phyloP scores from a whole-genome alignment of 1,140 invertebrate species.

The Pseudomyrmex cubaensis region DNA sequence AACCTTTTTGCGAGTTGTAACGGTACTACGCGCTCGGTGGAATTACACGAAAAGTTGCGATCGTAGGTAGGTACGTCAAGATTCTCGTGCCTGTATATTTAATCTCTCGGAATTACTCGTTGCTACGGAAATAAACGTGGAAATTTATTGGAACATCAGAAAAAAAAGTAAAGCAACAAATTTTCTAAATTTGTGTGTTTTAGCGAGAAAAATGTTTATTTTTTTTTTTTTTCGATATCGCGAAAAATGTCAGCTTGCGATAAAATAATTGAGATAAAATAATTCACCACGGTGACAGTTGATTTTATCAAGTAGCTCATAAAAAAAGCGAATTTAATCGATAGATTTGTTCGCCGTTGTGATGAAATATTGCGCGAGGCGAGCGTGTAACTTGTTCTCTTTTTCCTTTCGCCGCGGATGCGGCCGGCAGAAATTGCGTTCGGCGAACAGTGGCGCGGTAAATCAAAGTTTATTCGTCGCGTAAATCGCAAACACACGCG shows the following conservation, averaged over 20 bases:
- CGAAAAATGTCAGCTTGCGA: neutral
- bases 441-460: slow-evolving; percentile 24
- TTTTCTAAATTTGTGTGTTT: neutral
- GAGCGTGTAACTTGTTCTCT: neutral
- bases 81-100: slow-evolving; percentile 45
- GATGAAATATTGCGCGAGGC: neutral
- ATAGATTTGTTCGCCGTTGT: slow-evolving; percentile 16
- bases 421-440: slow-evolving; percentile 24
- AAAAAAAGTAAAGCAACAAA: neutral
- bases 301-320: slow-evolving; percentile 19
- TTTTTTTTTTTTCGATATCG: too few relatives aligned
- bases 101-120: slow-evolving; percentile 23
- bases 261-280: neutral
- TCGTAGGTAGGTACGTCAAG: neutral
- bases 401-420: slow-evolving; percentile 4
- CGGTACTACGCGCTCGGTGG: slow-evolving; percentile 37
- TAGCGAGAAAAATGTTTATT: too few relatives aligned
- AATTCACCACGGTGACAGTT: neutral
- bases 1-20: slow-evolving; percentile 20
- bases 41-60: slow-evolving; percentile 50
- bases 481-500: slow-evolving; percentile 39
- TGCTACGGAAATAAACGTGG: neutral
- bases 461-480: slow-evolving; percentile 59
- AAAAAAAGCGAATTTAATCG: neutral
- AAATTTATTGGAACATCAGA: neutral